Conservation (phyloP, 1,140 invertebrate genomes). For the Conopomorpha cramerella region DNA sequence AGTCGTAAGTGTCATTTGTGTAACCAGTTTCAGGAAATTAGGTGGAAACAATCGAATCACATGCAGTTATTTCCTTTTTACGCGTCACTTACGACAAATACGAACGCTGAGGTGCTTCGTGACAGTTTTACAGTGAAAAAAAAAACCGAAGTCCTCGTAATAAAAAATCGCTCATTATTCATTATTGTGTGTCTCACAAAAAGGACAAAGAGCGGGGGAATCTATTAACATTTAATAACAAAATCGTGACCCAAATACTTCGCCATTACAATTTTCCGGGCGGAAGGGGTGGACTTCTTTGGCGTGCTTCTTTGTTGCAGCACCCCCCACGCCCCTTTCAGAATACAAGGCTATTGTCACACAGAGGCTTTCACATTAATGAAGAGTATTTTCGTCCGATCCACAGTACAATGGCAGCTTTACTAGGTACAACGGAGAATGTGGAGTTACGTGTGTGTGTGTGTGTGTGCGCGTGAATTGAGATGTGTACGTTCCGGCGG, state of each 20-base stretch:
- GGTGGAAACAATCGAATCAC: too few relatives aligned
- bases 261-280: conserved; percentile 57
- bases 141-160: too few relatives aligned
- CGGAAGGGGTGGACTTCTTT: conserved; percentile 46
- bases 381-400: conserved; percentile 59
- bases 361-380: conserved; percentile 57
- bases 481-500: conserved; percentile 35
- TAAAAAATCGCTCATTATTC: too few relatives aligned
- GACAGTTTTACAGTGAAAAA: too few relatives aligned
- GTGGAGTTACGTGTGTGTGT: too few relatives aligned
- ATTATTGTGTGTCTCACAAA: too few relatives aligned
- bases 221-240: conserved; percentile 56
- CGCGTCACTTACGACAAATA: too few relatives aligned
- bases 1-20: too few relatives aligned
- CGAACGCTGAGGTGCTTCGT: too few relatives aligned
- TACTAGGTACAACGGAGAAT: conserved; percentile 51
- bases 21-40: too few relatives aligned
- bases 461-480: conserved; percentile 40
- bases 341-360: conserved; percentile 29
- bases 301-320: conserved; percentile 30
- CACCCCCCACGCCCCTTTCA: conserved; percentile 9
- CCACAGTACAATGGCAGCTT: conserved; percentile 43
- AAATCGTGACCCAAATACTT: conserved; percentile 57
- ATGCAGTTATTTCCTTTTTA: too few relatives aligned
- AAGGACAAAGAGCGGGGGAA: conserved; percentile 4